These are phyloP conservation scores for human DNA, from an alignment of 2,113 vertebrate species.

Conservation along the genomic window GRCh38 chr12:114574501-114575000, in stretches of 20 bases:
- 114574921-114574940: background rate
- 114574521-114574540: background rate
- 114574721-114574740: background rate
- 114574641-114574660: background rate
- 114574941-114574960: background rate
- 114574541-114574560: background rate
- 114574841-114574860: background rate
- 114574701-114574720: background rate
- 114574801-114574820: background rate
- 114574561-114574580: background rate
- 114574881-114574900: background rate
- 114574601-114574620: rapidly evolving
- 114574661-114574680: background rate
- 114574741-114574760: background rate
- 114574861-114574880: background rate
- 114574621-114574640: background rate
- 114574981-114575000: background rate
- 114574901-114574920: background rate
- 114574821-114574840: background rate
- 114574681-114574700: background rate
- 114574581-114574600: rapidly evolving
- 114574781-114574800: background rate
- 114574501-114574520: background rate
- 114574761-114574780: background rate
- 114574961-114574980: background rate